Evolutionary conservation across 2,888 invertebrate species (phyloP).

Genomic region (Epirrita christyi): DNA sequence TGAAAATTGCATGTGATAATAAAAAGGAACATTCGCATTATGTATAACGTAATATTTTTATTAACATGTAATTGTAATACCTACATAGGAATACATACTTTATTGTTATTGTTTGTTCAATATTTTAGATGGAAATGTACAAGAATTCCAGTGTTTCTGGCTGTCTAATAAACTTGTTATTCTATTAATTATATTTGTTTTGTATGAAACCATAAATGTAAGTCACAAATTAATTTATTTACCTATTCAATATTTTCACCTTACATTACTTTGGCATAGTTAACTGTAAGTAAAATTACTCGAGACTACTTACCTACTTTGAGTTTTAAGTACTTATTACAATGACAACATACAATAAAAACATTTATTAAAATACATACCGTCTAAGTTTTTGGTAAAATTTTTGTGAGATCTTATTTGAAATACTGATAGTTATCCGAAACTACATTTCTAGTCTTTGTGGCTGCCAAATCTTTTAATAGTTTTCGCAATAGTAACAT

Average conservation of each 20-base stretch:
- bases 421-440: constrained; percentile 3
- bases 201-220: constrained; percentile 9
- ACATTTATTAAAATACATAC: neutral
- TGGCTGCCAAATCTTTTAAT: constrained; percentile 19
- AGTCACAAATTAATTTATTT: constrained; percentile 4
- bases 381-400: neutral
- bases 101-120: constrained; percentile 20
- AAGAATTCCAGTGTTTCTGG: constrained; percentile 19
- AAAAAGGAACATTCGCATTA: constrained; percentile 29
- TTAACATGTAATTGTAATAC: neutral
- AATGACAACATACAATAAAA: neutral
- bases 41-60: constrained; percentile 8
- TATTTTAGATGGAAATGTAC: constrained; percentile 17
- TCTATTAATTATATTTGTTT: constrained; percentile 5
- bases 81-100: constrained; percentile 3
- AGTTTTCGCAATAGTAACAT: constrained; percentile 3
- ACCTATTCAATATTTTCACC: constrained; percentile 1
- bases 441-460: constrained; percentile 1
- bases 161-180: constrained; percentile 30
- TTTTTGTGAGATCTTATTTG: constrained; percentile 5
- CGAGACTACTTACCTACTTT: neutral
- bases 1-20: constrained; percentile 27
- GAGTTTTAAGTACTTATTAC: neutral
- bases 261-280: constrained; percentile 7
- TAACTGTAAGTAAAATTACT: neutral